A percentile compares a stretch with the other conserved stretches of the same genome.
phyloP scores from a whole-genome alignment of 2,113 vertebrate species.

The Chaetura pelagica region DNA sequence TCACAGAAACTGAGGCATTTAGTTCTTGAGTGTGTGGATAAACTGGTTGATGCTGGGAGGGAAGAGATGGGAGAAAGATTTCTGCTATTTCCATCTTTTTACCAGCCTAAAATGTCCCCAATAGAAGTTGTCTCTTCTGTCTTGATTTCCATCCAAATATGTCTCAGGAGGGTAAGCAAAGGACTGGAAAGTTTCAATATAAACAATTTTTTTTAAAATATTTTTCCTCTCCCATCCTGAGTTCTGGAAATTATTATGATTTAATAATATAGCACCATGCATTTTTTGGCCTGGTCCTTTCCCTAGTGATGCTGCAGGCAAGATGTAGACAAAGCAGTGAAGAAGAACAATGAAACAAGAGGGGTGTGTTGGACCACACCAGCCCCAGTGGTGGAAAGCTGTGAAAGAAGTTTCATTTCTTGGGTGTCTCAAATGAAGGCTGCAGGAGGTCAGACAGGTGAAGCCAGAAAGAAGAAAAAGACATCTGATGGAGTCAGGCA shows the following conservation, averaged over 20 bases:
- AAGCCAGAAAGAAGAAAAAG: background rate
- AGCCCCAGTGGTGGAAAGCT: background rate
- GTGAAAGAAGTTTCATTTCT: background rate
- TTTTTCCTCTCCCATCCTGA: background rate
- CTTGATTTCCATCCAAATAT: background rate
- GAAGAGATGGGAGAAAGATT: background rate
- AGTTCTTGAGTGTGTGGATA: background rate
- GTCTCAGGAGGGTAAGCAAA: background rate
- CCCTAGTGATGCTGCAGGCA: background rate
- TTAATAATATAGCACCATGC: background rate
- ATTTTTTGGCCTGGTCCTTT: background rate
- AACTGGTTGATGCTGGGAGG: background rate
- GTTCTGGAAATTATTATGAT: slow-evolving; percentile 19
- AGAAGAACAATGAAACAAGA: background rate
- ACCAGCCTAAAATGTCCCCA: background rate
- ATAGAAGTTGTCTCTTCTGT: background rate
- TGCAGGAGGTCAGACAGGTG: background rate
- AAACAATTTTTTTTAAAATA: background rate
- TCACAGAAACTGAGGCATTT: background rate
- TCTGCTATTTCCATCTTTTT: background rate
- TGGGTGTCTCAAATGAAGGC: background rate
- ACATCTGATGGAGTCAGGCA: background rate
- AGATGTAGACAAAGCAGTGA: background rate
- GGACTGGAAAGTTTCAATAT: background rate
- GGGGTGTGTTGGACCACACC: background rate